Conservation (phyloP, 2,888 invertebrate genomes). For the Heliconius hortense region DNA sequence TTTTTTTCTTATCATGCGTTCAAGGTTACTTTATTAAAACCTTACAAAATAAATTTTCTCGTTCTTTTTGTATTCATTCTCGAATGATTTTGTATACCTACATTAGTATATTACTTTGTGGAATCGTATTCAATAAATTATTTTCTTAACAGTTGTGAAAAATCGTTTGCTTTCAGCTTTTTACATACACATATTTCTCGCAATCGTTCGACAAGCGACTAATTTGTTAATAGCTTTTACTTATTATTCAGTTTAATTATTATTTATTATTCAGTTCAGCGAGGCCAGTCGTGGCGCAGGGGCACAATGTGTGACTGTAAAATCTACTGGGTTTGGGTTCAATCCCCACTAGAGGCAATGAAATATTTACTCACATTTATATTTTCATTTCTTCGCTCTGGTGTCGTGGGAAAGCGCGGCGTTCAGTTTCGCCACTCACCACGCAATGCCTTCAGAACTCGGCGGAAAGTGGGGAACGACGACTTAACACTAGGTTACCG, state of each 20-base stretch:
- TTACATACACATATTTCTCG: background rate
- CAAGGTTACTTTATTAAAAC: background rate
- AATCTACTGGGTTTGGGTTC: too few relatives aligned
- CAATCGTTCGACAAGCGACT: background rate
- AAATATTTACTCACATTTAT: too few relatives aligned
- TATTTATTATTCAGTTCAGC: constrained; percentile 3
- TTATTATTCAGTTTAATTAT: background rate
- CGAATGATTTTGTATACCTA: too few relatives aligned
- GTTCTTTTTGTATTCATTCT: background rate
- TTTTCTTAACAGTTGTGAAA: background rate
- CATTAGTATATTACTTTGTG: background rate
- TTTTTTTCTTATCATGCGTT: background rate
- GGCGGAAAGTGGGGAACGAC: too few relatives aligned
- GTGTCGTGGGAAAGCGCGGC: too few relatives aligned
- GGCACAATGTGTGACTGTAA: too few relatives aligned
- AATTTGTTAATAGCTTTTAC: background rate
- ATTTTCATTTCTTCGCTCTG: too few relatives aligned
- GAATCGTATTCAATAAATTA: background rate
- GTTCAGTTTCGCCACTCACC: too few relatives aligned
- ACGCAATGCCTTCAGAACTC: too few relatives aligned
- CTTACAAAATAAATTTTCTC: background rate
- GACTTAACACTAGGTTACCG: too few relatives aligned
- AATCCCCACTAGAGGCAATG: too few relatives aligned
- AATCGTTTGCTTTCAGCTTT: background rate
- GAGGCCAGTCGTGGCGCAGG: too few relatives aligned